These are phyloP conservation scores for Cliona cf. orientalis DNA, from an alignment of 37 sponge, comb jelly and placozoan genomes.

Conservation along the genomic window DNA sequence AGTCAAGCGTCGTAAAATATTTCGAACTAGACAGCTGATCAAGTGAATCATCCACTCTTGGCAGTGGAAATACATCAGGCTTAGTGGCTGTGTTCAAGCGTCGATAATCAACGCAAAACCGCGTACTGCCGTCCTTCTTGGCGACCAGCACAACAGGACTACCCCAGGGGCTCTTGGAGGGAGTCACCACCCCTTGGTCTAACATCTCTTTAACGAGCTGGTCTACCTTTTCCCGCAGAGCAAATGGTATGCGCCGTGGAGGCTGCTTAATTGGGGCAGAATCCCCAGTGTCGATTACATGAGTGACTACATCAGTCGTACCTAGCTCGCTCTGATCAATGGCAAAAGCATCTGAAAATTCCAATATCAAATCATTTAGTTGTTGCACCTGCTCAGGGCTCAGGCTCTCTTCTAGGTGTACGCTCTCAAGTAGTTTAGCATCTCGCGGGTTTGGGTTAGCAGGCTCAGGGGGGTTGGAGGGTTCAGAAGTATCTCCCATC, in stretches of 20 bases:
- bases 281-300: conserved; percentile 53
- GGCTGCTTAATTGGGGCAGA: conserved; percentile 56
- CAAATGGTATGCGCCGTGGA: conserved; percentile 38
- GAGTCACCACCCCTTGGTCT: conserved; percentile 42
- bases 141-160: conserved; percentile 59
- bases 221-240: conserved; percentile 29
- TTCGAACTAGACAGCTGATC: conserved; percentile 22
- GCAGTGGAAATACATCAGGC: conserved; percentile 71
- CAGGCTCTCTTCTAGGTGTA: too few relatives aligned
- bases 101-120: conserved; percentile 71
- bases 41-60: conserved; percentile 54
- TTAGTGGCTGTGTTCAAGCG: conserved; percentile 52
- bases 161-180: conserved; percentile 63
- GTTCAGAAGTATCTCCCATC: too few relatives aligned
- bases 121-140: conserved; percentile 51
- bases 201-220: conserved; percentile 50
- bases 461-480: too few relatives aligned
- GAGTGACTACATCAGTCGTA: conserved; percentile 5
- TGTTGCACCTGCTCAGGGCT: too few relatives aligned
- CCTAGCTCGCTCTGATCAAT: conserved; percentile 43
- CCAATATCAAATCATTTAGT: too few relatives aligned
- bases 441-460: too few relatives aligned
- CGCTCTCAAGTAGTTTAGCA: too few relatives aligned
- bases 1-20: conserved; percentile 64
- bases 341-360: conserved; percentile 29